A percentile compares a stretch with the other conserved stretches of the same genome.
phyloP scores from a whole-genome alignment of 2,888 invertebrate genomes.

The Phrixothrix hirtus region DNA sequence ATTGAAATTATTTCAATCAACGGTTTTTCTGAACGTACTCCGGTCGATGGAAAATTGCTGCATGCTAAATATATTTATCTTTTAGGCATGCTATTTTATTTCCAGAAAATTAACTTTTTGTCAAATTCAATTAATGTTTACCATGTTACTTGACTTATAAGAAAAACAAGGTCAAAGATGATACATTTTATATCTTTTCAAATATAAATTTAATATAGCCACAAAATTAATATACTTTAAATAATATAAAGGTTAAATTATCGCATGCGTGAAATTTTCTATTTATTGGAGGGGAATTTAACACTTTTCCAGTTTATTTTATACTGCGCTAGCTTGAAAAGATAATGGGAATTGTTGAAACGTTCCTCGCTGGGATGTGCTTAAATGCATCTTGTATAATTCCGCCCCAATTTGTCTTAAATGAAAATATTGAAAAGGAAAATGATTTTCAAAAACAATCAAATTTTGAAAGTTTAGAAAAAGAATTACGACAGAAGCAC shows the following conservation, averaged over 20 bases:
- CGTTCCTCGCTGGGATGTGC: conserved; percentile 34
- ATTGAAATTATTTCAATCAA: no score
- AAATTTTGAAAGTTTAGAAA: conserved; percentile 20
- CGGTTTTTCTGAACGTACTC: no score
- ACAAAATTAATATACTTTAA: background rate
- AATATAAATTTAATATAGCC: background rate
- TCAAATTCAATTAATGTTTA: no score
- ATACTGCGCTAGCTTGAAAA: background rate
- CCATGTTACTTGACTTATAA: no score
- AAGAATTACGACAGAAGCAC: conserved; percentile 36
- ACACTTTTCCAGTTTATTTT: background rate
- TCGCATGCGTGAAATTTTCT: background rate
- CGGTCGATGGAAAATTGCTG: no score
- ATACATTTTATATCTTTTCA: no score
- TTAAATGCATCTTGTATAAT: conserved; percentile 34
- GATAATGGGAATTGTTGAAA: conserved; percentile 18
- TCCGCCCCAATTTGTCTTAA: background rate
- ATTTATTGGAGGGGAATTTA: background rate
- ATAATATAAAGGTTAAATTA: background rate
- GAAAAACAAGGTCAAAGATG: no score
- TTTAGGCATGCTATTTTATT: no score
- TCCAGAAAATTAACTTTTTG: no score
- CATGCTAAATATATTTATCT: no score
- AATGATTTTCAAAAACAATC: background rate
- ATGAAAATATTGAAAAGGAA: background rate